Base-by-base conservation (phyloP, 1,140 invertebrate species). In the Streblospio benedicti region DNA sequence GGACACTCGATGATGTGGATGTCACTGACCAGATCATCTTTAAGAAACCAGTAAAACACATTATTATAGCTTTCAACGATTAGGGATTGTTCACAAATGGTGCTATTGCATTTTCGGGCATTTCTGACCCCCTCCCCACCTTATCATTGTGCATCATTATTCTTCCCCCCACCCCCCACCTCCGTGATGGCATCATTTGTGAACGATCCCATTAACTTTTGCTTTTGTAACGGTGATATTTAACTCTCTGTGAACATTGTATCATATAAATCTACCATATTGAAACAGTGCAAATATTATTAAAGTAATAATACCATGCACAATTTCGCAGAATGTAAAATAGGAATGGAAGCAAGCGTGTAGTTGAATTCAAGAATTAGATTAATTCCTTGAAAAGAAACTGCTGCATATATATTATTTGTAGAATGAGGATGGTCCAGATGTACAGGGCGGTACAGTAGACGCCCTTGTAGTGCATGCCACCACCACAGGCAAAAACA, bases 391-490 rank as follows among this genome's bases (percentile, higher is more conserved):
- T 12, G n/a, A 12, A n/a, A 12, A 12, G 9, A 23, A 27, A 6
- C 27, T 20, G 27, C 14, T 4, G 6, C 1, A 3, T 27, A 6
- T n/a, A n/a, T n/a, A n/a, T 60, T 55, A 33, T 60, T 60, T 25
- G 16, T 50, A 76, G 74, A 61, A 56, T 27, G 73, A 76, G 61
- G 75, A 76, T 57, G 71, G 74, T 18, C 88, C 90, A 0, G 90
- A 93, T 65, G 86, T 96, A 38, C 82, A 90, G 53, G 93, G 92
- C 6, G 93, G 93, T 33, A 84, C 88, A 65, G 85, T 91, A 0
- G 91, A 96, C 77, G 91, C 91, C 1, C 83, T 97, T 27, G 86
- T 97, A 59, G 89, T 96, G 57, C 88, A 93, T 72, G 93, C 93
- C 20, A 93, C 92, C 50, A 90, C 91, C 78, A 88, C 88, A 54